Evolutionary conservation across 2,113 vertebrate genomes (phyloP).

Genomic region (Myrmophylax atrothorax): DNA sequence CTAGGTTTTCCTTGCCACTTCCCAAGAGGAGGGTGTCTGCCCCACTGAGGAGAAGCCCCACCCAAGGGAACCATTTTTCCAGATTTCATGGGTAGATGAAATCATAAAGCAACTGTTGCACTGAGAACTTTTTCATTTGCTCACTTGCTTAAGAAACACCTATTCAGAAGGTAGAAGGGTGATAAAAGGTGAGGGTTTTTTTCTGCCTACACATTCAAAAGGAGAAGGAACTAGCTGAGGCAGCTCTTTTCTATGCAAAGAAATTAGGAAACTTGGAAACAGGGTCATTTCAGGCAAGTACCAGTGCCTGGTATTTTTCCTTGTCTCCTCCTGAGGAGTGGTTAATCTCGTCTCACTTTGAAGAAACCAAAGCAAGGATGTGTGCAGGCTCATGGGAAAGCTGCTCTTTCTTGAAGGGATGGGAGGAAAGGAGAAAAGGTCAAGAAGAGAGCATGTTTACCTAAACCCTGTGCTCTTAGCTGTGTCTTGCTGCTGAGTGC

Average conservation of each 20-base stretch:
- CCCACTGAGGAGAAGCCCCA: neutral
- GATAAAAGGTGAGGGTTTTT: neutral
- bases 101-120: accelerated
- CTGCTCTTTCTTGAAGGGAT: constrained; percentile 28
- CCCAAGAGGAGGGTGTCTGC: neutral
- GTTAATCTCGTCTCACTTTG: neutral
- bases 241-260: neutral
- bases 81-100: neutral
- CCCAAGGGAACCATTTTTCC: neutral
- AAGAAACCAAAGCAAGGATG: constrained; percentile 35
- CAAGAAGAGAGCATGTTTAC: constrained; percentile 50
- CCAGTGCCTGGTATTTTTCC: neutral
- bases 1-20: neutral
- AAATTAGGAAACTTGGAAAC: constrained; percentile 4
- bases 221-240: neutral
- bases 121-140: neutral
- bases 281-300: constrained; percentile 39
- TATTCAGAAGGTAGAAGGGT: neutral
- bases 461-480: constrained; percentile 31
- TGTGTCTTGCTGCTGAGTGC: neutral
- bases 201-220: neutral
- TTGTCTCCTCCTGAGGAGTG: neutral
- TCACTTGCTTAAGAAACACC: neutral
- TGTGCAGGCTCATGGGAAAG: constrained; percentile 44
- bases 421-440: constrained; percentile 59